These are phyloP conservation scores for Prenolepis imparis DNA, from an alignment of 2,888 invertebrate species.

Conservation along the genomic window DNA sequence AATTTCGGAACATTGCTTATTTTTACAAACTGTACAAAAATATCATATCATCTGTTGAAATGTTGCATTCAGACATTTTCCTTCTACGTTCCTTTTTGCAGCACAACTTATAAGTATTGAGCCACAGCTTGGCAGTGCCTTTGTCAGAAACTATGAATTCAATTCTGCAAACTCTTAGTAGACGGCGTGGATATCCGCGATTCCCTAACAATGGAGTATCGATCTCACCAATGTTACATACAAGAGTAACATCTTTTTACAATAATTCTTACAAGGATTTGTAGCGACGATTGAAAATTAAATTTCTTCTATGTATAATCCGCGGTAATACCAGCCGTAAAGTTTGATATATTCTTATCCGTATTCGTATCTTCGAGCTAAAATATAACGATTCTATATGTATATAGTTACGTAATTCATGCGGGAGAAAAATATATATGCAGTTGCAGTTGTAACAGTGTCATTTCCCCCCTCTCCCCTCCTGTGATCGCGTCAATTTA, in stretches of 20 bases:
- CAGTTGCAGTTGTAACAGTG: slow-evolving; percentile 23
- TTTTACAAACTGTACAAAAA: slow-evolving; percentile 79
- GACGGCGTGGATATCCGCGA: slow-evolving; percentile 66
- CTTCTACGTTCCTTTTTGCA: slow-evolving; percentile 77
- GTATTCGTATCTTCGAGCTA: slow-evolving; percentile 81
- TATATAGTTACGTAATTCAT: slow-evolving; percentile 43
- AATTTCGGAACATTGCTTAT: slow-evolving; percentile 22
- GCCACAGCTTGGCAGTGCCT: slow-evolving; percentile 84
- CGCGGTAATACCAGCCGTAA: slow-evolving; percentile 78
- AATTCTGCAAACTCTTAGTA: slow-evolving; percentile 61
- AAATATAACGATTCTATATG: slow-evolving; percentile 69
- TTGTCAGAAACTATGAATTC: slow-evolving; percentile 71
- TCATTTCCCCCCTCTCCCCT: not conserved
- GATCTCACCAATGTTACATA: slow-evolving; percentile 55
- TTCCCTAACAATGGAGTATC: slow-evolving; percentile 68
- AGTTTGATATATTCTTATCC: slow-evolving; percentile 81
- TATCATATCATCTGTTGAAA: slow-evolving; percentile 73
- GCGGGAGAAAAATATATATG: slow-evolving; percentile 29
- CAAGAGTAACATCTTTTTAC: slow-evolving; percentile 59
- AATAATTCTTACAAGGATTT: slow-evolving; percentile 59
- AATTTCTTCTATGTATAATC: slow-evolving; percentile 78
- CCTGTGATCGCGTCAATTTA: slow-evolving; percentile 29
- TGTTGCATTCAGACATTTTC: slow-evolving; percentile 73
- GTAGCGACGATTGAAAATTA: slow-evolving; percentile 69
- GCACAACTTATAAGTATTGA: slow-evolving; percentile 82